Conservation (phyloP, 2,888 invertebrate genomes). For the Campoplex nolae region DNA sequence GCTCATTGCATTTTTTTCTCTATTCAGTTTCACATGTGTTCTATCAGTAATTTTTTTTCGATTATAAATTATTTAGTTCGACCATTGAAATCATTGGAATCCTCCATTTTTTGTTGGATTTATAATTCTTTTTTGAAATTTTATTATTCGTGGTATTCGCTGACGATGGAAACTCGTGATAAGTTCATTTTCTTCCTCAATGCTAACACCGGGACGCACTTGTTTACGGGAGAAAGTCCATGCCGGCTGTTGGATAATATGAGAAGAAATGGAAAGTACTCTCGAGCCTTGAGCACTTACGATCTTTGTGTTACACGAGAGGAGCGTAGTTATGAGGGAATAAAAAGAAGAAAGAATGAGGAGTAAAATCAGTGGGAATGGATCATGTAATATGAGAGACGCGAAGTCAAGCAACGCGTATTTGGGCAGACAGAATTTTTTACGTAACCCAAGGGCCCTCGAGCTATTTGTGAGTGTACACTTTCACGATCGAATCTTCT, state of each 20-base stretch:
- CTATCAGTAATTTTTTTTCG: not conserved
- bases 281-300: slow-evolving; percentile 63
- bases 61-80: not conserved
- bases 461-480: slow-evolving; percentile 35
- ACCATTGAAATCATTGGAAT: not conserved
- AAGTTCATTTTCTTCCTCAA: not conserved
- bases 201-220: not conserved
- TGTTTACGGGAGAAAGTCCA: slow-evolving; percentile 77
- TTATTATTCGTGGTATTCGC: not conserved
- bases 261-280: slow-evolving; percentile 80
- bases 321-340: slow-evolving; percentile 67
- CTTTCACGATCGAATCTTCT: slow-evolving; percentile 42
- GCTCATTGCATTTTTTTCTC: too few relatives aligned
- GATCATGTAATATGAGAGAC: slow-evolving; percentile 43
- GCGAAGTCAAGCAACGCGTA: slow-evolving; percentile 3
- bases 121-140: not conserved
- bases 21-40: too few relatives aligned
- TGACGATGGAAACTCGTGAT: slow-evolving; percentile 5
- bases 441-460: slow-evolving; percentile 38
- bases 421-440: slow-evolving; percentile 29
- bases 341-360: slow-evolving; percentile 42
- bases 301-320: slow-evolving; percentile 42
- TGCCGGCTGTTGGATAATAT: slow-evolving; percentile 79
- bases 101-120: not conserved
- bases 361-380: slow-evolving; percentile 19